A percentile compares a stretch with the other conserved stretches of the same genome.
These are phyloP conservation scores for Cheilosia vernalis DNA, from an alignment of 2,888 invertebrate genomes.

Conservation along the genomic window DNA sequence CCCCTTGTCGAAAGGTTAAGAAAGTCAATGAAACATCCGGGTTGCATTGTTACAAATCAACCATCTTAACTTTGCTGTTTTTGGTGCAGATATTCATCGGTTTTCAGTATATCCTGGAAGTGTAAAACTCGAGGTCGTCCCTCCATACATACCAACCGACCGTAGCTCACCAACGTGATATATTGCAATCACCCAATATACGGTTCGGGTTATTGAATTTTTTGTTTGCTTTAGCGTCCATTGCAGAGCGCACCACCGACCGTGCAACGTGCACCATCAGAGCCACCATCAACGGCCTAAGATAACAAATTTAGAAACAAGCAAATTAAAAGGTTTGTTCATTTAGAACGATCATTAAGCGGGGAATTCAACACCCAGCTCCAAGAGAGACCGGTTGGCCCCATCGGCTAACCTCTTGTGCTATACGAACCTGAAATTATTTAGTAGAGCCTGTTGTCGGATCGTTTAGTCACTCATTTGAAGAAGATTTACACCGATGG, in stretches of 20 bases:
- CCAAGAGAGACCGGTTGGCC: slow-evolving; percentile 68
- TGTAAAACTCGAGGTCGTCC: neutral
- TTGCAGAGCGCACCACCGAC: slow-evolving; percentile 14
- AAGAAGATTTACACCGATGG: slow-evolving; percentile 74
- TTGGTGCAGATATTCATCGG: neutral
- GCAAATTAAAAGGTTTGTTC: slow-evolving; percentile 78
- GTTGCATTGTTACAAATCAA: neutral
- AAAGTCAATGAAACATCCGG: too few relatives aligned
- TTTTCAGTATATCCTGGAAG: slow-evolving; percentile 10
- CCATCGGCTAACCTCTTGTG: slow-evolving; percentile 58
- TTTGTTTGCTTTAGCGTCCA: slow-evolving; percentile 29
- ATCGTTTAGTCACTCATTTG: slow-evolving; percentile 76
- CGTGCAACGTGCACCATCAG: slow-evolving; percentile 28
- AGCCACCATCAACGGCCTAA: slow-evolving; percentile 64
- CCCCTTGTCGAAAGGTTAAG: too few relatives aligned
- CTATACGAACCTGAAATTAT: slow-evolving; percentile 72
- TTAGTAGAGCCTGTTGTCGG: slow-evolving; percentile 74
- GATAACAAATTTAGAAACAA: slow-evolving; percentile 77
- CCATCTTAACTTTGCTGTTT: neutral
- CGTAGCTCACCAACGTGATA: slow-evolving; percentile 27
- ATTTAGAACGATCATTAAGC: slow-evolving; percentile 77
- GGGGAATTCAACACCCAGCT: slow-evolving; percentile 38
- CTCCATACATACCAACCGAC: neutral
- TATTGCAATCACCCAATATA: slow-evolving; percentile 51
- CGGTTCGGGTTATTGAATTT: slow-evolving; percentile 37